Evolutionary conservation across 2,113 vertebrate genomes (phyloP).

Genomic region (Brachirus orientalis): DNA sequence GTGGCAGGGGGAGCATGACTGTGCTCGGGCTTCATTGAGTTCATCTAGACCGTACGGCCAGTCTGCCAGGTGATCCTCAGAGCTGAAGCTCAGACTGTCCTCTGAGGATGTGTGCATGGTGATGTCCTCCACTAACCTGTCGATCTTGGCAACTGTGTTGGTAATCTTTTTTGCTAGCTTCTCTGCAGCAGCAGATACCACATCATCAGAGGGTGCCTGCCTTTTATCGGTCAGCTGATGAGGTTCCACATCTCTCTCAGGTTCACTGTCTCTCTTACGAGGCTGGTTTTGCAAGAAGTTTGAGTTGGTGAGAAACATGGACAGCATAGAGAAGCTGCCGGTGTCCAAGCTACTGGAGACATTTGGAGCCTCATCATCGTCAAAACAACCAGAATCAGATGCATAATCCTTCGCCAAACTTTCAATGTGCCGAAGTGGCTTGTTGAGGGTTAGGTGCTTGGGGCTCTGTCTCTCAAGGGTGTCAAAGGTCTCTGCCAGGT

Average conservation of each 20-base stretch:
- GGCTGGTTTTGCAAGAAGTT: slow-evolving; percentile 91
- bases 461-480: slow-evolving; percentile 90
- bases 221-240: slow-evolving; percentile 78
- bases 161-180: slow-evolving; percentile 92
- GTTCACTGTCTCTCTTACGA: slow-evolving; percentile 83
- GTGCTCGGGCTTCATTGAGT: slow-evolving; percentile 86
- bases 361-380: slow-evolving; percentile 93
- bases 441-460: slow-evolving; percentile 84
- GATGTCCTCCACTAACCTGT: slow-evolving; percentile 94
- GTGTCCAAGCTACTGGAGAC: slow-evolving; percentile 86
- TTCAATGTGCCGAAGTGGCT: slow-evolving; percentile 89
- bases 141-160: slow-evolving; percentile 92
- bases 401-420: slow-evolving; percentile 95
- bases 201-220: slow-evolving; percentile 71
- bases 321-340: slow-evolving; percentile 87
- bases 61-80: slow-evolving; percentile 91
- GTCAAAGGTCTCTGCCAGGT: slow-evolving; percentile 92
- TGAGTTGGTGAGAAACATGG: slow-evolving; percentile 92
- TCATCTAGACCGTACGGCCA: slow-evolving; percentile 90
- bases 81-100: slow-evolving; percentile 97
- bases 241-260: slow-evolving; percentile 81
- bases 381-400: slow-evolving; percentile 96
- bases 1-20: slow-evolving; percentile 90
- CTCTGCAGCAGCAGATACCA: slow-evolving; percentile 87
- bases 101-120: slow-evolving; percentile 95